These are phyloP conservation scores for Lepus townsendii DNA, from an alignment of 2,797 vertebrate genomes.

Conservation along the genomic window DNA sequence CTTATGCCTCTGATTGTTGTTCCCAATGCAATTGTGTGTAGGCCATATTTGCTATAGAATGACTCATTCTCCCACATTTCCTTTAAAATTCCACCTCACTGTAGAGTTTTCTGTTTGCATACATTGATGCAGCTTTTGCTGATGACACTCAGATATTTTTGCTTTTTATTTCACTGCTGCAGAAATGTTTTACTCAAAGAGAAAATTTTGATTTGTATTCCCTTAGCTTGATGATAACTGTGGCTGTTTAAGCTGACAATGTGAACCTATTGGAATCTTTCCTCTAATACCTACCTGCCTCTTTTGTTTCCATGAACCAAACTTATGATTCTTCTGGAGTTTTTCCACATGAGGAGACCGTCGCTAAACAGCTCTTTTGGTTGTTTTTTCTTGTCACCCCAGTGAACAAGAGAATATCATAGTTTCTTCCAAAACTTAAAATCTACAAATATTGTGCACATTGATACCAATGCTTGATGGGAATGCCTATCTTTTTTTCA, in stretches of 20 bases:
- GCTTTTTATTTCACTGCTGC: not conserved
- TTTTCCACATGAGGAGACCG: not conserved
- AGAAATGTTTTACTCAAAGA: not conserved
- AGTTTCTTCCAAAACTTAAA: not conserved
- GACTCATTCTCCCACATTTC: not conserved
- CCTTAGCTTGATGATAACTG: not conserved
- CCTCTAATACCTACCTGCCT: not conserved
- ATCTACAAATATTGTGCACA: not conserved
- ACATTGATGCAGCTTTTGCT: not conserved
- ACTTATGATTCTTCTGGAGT: not conserved
- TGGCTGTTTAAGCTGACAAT: not conserved
- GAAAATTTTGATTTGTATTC: not conserved
- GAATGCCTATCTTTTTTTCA: not conserved
- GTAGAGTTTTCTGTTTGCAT: not conserved
- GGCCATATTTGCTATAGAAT: not conserved
- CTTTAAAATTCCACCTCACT: not conserved
- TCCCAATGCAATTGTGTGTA: too few relatives aligned
- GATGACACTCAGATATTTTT: not conserved
- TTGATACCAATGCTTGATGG: not conserved
- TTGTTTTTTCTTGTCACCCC: not conserved
- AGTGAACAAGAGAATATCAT: not conserved
- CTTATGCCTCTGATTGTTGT: fast-evolving
- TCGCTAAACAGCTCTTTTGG: not conserved
- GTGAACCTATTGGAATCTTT: not conserved
- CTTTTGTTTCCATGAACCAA: not conserved